Base-by-base conservation (phyloP, 2,888 invertebrate genomes). In the Heterodera filipjevi region DNA sequence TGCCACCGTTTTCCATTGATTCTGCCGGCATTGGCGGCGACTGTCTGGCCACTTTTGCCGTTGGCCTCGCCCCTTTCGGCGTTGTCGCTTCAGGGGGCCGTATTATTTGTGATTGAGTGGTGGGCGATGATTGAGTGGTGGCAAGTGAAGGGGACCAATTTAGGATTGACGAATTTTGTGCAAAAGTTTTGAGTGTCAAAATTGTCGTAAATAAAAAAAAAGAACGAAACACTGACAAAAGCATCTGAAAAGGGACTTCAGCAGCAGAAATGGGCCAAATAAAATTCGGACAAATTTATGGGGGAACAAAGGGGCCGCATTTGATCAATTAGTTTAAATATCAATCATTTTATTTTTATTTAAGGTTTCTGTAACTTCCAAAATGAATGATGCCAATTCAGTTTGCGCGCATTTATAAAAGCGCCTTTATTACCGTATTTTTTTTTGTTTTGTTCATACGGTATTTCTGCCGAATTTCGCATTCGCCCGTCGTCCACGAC, bases 31-130 rank as follows among this genome's bases (percentile, higher is more conserved):
- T 27, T 27, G 59, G 59, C 59, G 68, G 68, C 12, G 32, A 19
- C 22, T 68, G 68, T 68, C 68, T 68, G 68, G 68, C 27, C 16
- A 68, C 68, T 35, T 35, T 35, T 33, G 68, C 3, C 12, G 68
- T 68, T 22, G 68, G 32, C 68, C 27, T 14, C 16, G 68, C 33
- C 33, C 22, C 68, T 27, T 68, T 14, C 14, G 12, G 32, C 32
- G 32, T 68, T 22, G 68, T 68, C 2, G 32, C 68, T 16, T 19
- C n/a, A 16, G 68, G 68, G 19, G 68, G 68, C 10, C 68, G 30
- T 3, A 32, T 35, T 32, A 68, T 68, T 35, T 68, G 68, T 5
- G 59, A 59, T 59, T 59, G 59, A 27, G n/a, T n/a, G n/a, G 59
- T 27, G 59, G 59, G 59, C 6, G 59, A 59, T 27, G 59, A 27